A percentile compares a stretch with the other conserved stretches of the same genome.
Conservation (phyloP, 2,113 vertebrate species). For the Carassius carassius region DNA sequence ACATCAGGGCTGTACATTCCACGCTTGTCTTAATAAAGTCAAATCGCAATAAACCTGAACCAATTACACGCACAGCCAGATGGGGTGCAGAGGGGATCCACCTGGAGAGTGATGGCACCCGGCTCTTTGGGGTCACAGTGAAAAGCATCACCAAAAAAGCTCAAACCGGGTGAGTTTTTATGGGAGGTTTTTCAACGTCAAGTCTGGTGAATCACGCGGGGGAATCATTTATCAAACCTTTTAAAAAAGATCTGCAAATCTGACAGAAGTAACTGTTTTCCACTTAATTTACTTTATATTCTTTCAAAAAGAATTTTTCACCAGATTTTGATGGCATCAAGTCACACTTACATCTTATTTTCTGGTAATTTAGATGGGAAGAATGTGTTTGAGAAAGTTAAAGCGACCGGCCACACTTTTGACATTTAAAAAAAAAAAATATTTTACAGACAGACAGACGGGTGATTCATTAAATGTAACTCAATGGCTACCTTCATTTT, state of each 20-base stretch:
- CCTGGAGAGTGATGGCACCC: slow-evolving; percentile 56
- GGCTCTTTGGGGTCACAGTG: slow-evolving; percentile 20
- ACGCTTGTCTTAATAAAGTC: slow-evolving; percentile 57
- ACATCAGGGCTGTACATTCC: slow-evolving; percentile 56
- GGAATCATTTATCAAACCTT: background rate
- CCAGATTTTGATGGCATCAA: background rate
- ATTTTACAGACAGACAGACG: too few relatives aligned
- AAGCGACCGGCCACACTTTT: background rate
- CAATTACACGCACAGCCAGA: slow-evolving; percentile 54
- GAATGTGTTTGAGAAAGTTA: background rate
- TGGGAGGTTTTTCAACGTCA: background rate
- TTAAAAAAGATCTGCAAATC: background rate
- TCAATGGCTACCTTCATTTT: too few relatives aligned
- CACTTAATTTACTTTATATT: background rate
- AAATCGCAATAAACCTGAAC: slow-evolving; percentile 56
- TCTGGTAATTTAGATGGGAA: background rate
- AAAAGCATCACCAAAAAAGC: slow-evolving; percentile 1
- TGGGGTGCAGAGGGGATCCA: slow-evolving; percentile 51
- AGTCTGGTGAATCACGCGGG: background rate
- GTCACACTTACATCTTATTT: background rate
- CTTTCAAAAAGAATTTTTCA: background rate
- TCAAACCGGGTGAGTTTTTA: background rate
- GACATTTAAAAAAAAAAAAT: too few relatives aligned
- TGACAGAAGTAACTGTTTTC: too few relatives aligned
- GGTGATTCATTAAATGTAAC: too few relatives aligned